Base-by-base conservation (phyloP, 2,113 vertebrate genomes). In the Odocoileus hemionus region DNA sequence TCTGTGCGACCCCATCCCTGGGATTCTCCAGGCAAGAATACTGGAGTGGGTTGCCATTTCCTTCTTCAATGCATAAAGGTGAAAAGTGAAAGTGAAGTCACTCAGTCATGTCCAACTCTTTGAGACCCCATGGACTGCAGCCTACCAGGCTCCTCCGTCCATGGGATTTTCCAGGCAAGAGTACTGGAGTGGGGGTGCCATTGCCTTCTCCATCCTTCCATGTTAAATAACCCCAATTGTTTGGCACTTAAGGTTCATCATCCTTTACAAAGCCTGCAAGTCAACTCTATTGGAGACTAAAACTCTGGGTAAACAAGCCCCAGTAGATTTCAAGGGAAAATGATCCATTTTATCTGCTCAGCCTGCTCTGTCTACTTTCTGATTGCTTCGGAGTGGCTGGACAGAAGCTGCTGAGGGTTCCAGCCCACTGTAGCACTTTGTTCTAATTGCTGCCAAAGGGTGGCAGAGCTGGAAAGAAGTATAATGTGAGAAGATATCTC, bases 381-480 rank as follows among this genome's bases (percentile, higher is more conserved):
- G 98, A 98, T 97, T 96, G 96, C 97, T 97, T 96, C 47, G 0
- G 91, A 78, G 91, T 67, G 54, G 64, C 92, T 97, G 96, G 84
- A 76, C 76, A 67, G 60, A 92, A 97, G 97, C 80, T 96, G 96
- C 96, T 95, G 98, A 98, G 88, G 86, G 17, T 79, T 94, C 91
- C 84, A 64, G 94, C 96, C 92, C 96, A 47, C 70, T 92, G 96
- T 87, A 95, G 88, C 97, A 97, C 92, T 98, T 96, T 87, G 85
- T 97, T 98, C 13, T 97, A 98, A 98, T 94, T 98, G 96, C 97
- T 98, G 86, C 97, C 94, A 97, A 97, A 70, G 85, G 28, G 92
- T 96, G 54, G 95, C 94, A 96, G 97, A 97, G 92, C 95, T 97
- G 52, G 33, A 90, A 91, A 95, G 83, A 96, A 86, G 78, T 70